Percentiles rank a stretch among this genome's conserved stretches.
Conservation (phyloP, 1,140 invertebrate genomes). For the Dreissena rostriformis region DNA sequence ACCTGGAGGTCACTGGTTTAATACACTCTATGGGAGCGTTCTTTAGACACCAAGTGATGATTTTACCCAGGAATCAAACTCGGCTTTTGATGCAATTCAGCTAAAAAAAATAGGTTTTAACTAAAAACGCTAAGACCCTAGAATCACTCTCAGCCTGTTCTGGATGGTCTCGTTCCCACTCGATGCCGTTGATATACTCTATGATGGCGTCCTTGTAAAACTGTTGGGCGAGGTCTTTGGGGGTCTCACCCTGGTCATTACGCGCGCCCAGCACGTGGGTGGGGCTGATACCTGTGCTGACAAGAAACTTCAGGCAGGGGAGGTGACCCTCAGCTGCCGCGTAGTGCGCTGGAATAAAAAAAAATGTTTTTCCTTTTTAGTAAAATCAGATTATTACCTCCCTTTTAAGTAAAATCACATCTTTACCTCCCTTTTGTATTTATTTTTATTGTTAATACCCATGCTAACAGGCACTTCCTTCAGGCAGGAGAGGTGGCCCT, state of each 20-base stretch:
- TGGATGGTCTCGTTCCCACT: slow-evolving; percentile 81
- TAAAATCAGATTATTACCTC: too few species aligned
- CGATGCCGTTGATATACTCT: slow-evolving; percentile 80
- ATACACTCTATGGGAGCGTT: too few species aligned
- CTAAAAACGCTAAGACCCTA: too few species aligned
- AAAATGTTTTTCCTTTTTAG: too few species aligned
- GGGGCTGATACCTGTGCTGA: slow-evolving; percentile 75
- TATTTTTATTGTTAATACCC: slow-evolving; percentile 70
- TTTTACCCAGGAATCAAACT: too few species aligned
- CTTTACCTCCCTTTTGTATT: too few species aligned
- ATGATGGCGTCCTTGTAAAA: slow-evolving; percentile 81
- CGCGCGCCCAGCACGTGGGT: slow-evolving; percentile 76
- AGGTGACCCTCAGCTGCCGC: slow-evolving; percentile 81
- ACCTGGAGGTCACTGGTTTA: too few species aligned
- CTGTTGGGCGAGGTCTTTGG: slow-evolving; percentile 80
- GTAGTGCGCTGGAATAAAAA: slow-evolving; percentile 75
- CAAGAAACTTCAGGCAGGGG: slow-evolving; percentile 81
- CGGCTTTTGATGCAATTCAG: too few species aligned
- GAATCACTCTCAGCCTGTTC: slow-evolving; percentile 80
- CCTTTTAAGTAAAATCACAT: too few species aligned
- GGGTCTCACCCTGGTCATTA: slow-evolving; percentile 81
- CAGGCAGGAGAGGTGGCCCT: slow-evolving; percentile 80
- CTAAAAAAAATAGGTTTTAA: too few species aligned
- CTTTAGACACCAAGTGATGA: too few species aligned
- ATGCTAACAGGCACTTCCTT: slow-evolving; percentile 80